These are phyloP conservation scores for Simalia tracyae DNA, from an alignment of 2,797 vertebrate genomes.

Conservation along the genomic window DNA sequence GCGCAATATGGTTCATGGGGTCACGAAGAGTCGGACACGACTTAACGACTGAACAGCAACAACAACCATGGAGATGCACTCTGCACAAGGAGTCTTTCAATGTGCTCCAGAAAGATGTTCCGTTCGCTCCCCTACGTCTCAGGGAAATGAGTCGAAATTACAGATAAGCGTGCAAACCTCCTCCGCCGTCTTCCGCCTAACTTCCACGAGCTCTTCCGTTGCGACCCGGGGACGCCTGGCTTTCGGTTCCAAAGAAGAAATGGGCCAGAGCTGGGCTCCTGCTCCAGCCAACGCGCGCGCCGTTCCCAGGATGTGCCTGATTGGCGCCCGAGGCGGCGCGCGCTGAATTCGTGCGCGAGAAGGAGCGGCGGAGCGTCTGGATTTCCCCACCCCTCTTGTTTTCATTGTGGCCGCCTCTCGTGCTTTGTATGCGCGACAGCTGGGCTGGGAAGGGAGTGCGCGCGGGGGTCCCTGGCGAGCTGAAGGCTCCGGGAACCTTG, in stretches of 20 bases:
- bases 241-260: not conserved
- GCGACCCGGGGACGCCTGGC: not conserved
- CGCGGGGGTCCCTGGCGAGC: not conserved
- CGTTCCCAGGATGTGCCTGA: not conserved
- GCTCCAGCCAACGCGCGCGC: not conserved
- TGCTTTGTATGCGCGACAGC: not conserved
- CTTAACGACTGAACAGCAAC: too few species aligned
- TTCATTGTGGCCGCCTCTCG: conserved; percentile 12
- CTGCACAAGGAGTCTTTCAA: not conserved
- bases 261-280: not conserved
- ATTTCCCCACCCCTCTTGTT: not conserved
- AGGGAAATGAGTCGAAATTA: not conserved
- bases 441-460: not conserved
- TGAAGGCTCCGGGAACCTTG: not conserved
- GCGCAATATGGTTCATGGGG: too few species aligned
- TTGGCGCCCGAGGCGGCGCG: conserved; percentile 5
- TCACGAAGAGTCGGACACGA: too few species aligned
- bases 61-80: not conserved
- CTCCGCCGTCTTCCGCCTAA: too few species aligned
- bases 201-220: not conserved
- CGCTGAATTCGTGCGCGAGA: conserved; percentile 1
- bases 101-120: not conserved
- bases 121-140: not conserved
- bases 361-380: not conserved
- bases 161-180: not conserved